Base-by-base conservation (phyloP, 2,797 vertebrate species). In the Acrossocheilus fasciatus region DNA sequence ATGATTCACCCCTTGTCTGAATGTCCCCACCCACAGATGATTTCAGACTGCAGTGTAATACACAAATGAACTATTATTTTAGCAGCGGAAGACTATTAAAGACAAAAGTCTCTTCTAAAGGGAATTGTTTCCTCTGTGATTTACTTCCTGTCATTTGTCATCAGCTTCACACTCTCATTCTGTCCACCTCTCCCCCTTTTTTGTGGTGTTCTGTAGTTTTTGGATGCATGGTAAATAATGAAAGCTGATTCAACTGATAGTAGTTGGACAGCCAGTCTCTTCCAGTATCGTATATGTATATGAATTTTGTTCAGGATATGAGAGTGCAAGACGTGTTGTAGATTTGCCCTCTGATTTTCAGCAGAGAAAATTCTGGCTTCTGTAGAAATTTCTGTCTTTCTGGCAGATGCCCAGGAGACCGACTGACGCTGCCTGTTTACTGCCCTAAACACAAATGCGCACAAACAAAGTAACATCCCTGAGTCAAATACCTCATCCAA, bases 401-500 rank as follows among this genome's bases (percentile, higher is more conserved):
- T 79, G 59, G 83, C 86, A 81, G 72, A 83, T 69, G 68, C 83
- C 83, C 74, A 85, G 74, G 80, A 89, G 88, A 87, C 82, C 36
- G 45, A 81, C 79, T 85, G 86, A 79, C 81, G 81, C 86, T 86
- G 79, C 83, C 62, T 89, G 83, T 89, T 87, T 89, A 80, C 84
- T 86, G 81, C 86, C 17, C 47, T 68, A 85, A 85, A 86, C 84
- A 66, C 79, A 72, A 74, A 73, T 81, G 54, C 77, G 39, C 88
- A 84, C 82, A 73, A 47, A 73, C 68, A 79, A 70, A 86, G 83
- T 77, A 87, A 86, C 62, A 86, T 62, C 43, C n/a, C 26, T 15
- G 17, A 85, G 75, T 85, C 34, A 84, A 85, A 57, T 81, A 43
- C 57, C 70, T 70, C 52, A 82, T 62, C 70, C 39, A 76, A 75